Evolutionary conservation across 2,113 vertebrate species (phyloP).

Genomic region (Cottus gobio): DNA sequence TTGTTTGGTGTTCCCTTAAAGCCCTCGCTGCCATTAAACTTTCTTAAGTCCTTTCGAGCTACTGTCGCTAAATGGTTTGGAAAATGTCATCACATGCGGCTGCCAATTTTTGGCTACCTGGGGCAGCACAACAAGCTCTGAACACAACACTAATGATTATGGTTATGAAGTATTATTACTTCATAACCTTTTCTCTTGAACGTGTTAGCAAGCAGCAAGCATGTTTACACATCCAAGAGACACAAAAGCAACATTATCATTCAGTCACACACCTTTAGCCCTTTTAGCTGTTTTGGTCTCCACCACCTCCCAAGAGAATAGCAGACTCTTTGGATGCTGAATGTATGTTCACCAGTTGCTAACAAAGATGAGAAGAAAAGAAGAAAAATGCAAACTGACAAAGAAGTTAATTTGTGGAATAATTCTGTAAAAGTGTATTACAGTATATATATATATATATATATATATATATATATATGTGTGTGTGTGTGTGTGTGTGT

Average conservation of each 20-base stretch:
- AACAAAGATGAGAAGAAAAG: background rate
- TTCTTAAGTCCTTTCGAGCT: background rate
- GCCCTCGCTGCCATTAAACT: background rate
- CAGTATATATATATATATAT: too few relatives aligned
- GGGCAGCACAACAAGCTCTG: background rate
- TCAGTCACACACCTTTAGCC: background rate
- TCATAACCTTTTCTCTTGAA: background rate
- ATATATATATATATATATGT: too few relatives aligned
- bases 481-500: too few relatives aligned
- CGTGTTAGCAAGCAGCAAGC: background rate
- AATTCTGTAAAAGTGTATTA: too few relatives aligned
- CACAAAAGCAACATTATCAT: too few relatives aligned
- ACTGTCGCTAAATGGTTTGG: background rate
- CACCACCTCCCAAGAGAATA: background rate
- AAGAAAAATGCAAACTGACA: too few relatives aligned
- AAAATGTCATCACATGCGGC: background rate
- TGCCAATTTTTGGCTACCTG: background rate
- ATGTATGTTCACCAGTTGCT: background rate
- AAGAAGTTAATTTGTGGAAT: too few relatives aligned
- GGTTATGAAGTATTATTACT: background rate
- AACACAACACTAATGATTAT: background rate
- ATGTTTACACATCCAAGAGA: background rate
- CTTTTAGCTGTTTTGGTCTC: background rate
- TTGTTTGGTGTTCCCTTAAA: constrained; percentile 2
- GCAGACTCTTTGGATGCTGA: background rate